Evolutionary conservation across 64 coral and sea anemone species (phyloP).

Genomic region (Montipora cactus): DNA sequence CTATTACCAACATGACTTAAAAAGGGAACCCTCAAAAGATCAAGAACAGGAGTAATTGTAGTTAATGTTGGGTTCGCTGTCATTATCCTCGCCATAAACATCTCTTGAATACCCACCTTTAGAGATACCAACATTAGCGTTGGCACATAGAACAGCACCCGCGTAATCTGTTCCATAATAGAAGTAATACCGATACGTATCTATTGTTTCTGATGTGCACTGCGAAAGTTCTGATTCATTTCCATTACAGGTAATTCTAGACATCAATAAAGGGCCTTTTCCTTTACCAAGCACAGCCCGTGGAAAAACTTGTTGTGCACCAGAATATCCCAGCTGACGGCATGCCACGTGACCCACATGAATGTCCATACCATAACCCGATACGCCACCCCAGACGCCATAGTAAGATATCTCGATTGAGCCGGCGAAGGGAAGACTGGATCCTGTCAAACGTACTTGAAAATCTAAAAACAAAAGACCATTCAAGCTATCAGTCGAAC

Average conservation of each 20-base stretch:
- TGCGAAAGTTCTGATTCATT: slow-evolving; percentile 1
- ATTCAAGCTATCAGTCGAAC: no score
- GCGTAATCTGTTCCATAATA: not conserved
- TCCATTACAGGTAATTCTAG: not conserved
- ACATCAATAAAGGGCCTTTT: not conserved
- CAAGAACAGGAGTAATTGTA: no score
- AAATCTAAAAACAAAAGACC: not conserved
- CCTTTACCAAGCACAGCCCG: not conserved
- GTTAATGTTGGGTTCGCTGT: no score
- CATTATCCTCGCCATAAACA: no score
- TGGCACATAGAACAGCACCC: not conserved
- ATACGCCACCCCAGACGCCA: not conserved
- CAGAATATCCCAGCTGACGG: slow-evolving; percentile 21
- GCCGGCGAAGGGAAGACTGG: not conserved
- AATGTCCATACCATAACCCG: not conserved
- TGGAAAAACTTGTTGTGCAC: not conserved
- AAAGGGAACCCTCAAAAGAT: no score
- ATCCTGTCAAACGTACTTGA: not conserved
- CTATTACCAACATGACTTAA: no score
- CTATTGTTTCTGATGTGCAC: not conserved
- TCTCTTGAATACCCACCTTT: no score
- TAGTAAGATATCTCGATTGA: slow-evolving; percentile 2
- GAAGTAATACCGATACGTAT: not conserved
- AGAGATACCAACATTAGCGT: no score
- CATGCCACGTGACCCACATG: not conserved